Conservation (phyloP, 1,140 invertebrate species). For the Drosophila micromelanica region DNA sequence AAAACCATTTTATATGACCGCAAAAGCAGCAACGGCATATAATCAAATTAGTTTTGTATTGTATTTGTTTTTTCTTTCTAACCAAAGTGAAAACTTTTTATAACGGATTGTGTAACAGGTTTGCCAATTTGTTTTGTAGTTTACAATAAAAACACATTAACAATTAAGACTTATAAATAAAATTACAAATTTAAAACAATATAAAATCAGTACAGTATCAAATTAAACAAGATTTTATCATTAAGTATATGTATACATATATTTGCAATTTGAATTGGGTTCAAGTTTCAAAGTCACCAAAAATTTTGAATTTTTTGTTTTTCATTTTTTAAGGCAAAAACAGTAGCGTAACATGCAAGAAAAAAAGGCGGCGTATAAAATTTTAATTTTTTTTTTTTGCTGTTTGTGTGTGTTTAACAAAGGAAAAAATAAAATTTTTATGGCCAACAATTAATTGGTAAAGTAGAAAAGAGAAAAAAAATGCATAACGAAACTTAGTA, state of each 20-base stretch:
- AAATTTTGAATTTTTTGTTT: constrained; percentile 54
- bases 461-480: constrained; percentile 36
- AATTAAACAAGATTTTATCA: constrained; percentile 77
- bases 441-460: constrained; percentile 42
- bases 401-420: constrained; percentile 68
- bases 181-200: constrained; percentile 81
- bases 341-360: constrained; percentile 50
- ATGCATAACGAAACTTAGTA: constrained; percentile 58
- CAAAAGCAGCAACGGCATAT: constrained; percentile 52
- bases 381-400: constrained; percentile 54
- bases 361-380: constrained; percentile 44
- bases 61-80: constrained; percentile 31
- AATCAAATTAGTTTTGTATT: constrained; percentile 39
- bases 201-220: constrained; percentile 80
- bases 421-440: constrained; percentile 37
- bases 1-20: constrained; percentile 33
- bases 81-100: constrained; percentile 43
- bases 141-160: constrained; percentile 82
- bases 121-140: constrained; percentile 72
- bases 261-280: constrained; percentile 75
- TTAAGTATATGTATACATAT: constrained; percentile 74
- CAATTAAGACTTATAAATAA: constrained; percentile 78
- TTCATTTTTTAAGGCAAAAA: constrained; percentile 34
- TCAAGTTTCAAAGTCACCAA: constrained; percentile 73
- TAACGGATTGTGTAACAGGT: constrained; percentile 74